Base-by-base conservation (phyloP, 2,888 invertebrate species). In the Nesidiocoris tenuis region DNA sequence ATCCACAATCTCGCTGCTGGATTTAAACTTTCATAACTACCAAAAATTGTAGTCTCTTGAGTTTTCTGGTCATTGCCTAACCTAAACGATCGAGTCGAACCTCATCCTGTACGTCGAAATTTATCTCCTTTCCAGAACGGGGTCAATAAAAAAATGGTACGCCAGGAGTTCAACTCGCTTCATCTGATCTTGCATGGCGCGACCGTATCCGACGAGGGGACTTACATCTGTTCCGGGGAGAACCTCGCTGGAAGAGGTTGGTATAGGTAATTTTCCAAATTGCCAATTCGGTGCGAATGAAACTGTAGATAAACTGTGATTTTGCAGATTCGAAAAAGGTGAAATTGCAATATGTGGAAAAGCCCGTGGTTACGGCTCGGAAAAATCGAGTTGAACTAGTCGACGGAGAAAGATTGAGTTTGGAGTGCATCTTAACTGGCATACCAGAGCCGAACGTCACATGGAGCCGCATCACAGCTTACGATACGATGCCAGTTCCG, bases 401-500 rank as follows among this genome's bases (percentile, higher is more conserved):
- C 22, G 65, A 9, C 2, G 85, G 85, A 0, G 79, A 82, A 0
- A 82, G 84, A 57, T 80, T 83, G 0, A 84, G 81, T 0, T 79
- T 88, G 0, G 82, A 86, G 74, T 90, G 90, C 80, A 84, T 87
- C 76, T 88, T 87, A 1, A 82, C 85, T 16, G 90, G 90, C 0
- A 87, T 88, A 77, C 90, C 90, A 0, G 76, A 84, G 23, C 90
- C 90, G 0, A 81, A 80, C 0, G 84, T 90, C n/a, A 79, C 81
- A 1, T 91, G 90, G 90, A 65, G 54, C 12, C 76, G 76, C 61
- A 67, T 74, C 59, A 9, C 54, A 1, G 19, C 59, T 9, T 39
- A 21, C 17, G 25, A 24, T 5, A 9, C 19, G 2, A 9, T 5
- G n/a, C 59, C 23, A 9, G 7, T 1, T 3, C 70, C 25, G 1